Percentiles rank a stretch among this genome's conserved stretches.
Evolutionary conservation across 2,888 invertebrate species (phyloP).

Genomic region (Tetrapedia diversipes): DNA sequence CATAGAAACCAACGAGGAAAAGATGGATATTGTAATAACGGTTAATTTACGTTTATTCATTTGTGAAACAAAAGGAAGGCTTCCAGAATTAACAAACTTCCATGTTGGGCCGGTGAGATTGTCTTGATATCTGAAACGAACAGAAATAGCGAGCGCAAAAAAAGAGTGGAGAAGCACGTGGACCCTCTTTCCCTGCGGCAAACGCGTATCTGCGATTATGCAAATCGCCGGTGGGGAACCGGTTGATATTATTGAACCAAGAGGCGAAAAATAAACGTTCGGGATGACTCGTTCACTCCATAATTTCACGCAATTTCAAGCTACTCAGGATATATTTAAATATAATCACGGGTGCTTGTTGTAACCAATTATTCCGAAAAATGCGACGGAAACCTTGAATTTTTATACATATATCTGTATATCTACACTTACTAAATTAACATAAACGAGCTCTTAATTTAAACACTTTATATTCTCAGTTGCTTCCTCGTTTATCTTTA

Average conservation of each 20-base stretch:
- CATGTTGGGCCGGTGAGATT: background rate
- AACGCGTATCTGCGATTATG: constrained; percentile 20
- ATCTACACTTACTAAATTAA: no score
- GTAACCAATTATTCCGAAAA: no score
- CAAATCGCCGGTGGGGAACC: constrained; percentile 14
- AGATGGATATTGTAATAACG: no score
- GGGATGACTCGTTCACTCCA: background rate
- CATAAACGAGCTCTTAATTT: no score
- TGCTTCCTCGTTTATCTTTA: no score
- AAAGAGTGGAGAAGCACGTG: background rate
- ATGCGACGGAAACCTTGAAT: no score
- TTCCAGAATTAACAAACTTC: no score
- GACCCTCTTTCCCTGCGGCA: background rate
- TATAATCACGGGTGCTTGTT: no score
- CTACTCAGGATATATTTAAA: background rate
- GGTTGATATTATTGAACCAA: constrained; percentile 26
- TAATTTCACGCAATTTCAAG: background rate
- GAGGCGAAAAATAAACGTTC: constrained; percentile 15
- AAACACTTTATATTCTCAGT: no score
- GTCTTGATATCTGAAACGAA: background rate
- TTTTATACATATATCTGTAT: no score
- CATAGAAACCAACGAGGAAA: no score
- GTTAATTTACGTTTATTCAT: background rate
- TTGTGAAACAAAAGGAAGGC: background rate
- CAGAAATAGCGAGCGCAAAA: background rate